phyloP scores from a whole-genome alignment of 2,797 vertebrate genomes.

The Picus viridis region DNA sequence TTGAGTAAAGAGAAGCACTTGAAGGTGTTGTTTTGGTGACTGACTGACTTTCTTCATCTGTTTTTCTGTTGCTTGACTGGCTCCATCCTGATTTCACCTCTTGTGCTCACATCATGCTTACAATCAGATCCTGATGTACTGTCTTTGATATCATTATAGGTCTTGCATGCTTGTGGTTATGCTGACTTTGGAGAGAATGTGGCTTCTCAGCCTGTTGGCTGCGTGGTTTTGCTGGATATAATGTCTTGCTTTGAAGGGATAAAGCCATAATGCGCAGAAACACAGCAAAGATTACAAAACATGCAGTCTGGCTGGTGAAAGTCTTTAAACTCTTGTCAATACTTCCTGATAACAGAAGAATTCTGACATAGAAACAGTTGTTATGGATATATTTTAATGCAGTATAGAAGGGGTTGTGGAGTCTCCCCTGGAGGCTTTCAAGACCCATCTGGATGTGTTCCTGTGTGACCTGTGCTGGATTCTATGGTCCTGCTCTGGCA shows the following conservation, averaged over 20 bases:
- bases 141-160: neutral
- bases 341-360: neutral
- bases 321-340: neutral
- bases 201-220: neutral
- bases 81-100: slow-evolving; percentile 42
- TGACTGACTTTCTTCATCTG: slow-evolving; percentile 17
- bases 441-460: too few relatives aligned
- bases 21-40: slow-evolving; percentile 39
- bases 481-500: too few relatives aligned
- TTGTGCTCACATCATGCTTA: neutral
- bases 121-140: slow-evolving; percentile 16
- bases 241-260: neutral
- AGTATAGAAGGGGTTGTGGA: neutral
- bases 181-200: neutral
- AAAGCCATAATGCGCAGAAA: neutral
- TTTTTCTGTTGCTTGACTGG: neutral
- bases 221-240: neutral
- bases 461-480: too few relatives aligned
- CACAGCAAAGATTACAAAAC: neutral
- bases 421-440: too few relatives aligned
- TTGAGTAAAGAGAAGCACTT: neutral
- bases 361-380: neutral
- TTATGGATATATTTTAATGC: neutral
- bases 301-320: neutral
- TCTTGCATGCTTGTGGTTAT: slow-evolving; percentile 22